A percentile compares a stretch with the other conserved stretches of the same genome.
These are phyloP conservation scores for Alethe diademata DNA, from an alignment of 2,113 vertebrate species.

Conservation along the genomic window DNA sequence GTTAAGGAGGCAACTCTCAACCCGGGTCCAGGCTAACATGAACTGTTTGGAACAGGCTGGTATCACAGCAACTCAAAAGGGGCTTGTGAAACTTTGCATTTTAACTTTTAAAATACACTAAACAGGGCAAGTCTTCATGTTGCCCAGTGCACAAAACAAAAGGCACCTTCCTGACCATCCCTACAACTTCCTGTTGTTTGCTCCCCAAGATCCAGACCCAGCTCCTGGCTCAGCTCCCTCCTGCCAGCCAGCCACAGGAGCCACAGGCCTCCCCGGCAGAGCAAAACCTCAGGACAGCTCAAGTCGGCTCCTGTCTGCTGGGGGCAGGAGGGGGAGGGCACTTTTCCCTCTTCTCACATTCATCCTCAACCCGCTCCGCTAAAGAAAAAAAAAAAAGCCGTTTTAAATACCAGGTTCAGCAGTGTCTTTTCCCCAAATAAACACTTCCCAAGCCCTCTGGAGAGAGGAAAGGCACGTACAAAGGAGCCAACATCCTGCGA, in stretches of 20 bases:
- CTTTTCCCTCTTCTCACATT: conserved; percentile 6
- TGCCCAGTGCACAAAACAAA: not conserved
- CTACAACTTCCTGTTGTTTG: not conserved
- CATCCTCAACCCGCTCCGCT: not conserved
- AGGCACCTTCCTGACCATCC: not conserved
- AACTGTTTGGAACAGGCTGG: accelerated
- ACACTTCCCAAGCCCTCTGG: not conserved
- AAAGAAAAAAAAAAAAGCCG: not conserved
- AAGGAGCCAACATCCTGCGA: conserved; percentile 34
- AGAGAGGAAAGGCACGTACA: conserved; percentile 31
- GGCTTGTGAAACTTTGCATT: not conserved
- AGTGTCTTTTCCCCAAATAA: not conserved
- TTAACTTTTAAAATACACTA: not conserved
- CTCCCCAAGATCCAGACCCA: not conserved
- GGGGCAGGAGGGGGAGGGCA: conserved; percentile 11
- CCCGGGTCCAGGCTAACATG: not conserved
- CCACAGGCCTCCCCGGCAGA: not conserved
- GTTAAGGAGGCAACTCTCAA: not conserved
- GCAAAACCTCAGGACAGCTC: not conserved
- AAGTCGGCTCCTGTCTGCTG: not conserved
- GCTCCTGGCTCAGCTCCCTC: not conserved
- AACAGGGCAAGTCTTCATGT: accelerated
- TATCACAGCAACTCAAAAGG: not conserved
- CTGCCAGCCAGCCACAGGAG: not conserved
- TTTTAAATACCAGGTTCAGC: not conserved